Evolutionary conservation across 2,797 vertebrate genomes (phyloP), one percentile per base, ranked within the genome.

Genomic region (Leptoclinus maculatus): DNA sequence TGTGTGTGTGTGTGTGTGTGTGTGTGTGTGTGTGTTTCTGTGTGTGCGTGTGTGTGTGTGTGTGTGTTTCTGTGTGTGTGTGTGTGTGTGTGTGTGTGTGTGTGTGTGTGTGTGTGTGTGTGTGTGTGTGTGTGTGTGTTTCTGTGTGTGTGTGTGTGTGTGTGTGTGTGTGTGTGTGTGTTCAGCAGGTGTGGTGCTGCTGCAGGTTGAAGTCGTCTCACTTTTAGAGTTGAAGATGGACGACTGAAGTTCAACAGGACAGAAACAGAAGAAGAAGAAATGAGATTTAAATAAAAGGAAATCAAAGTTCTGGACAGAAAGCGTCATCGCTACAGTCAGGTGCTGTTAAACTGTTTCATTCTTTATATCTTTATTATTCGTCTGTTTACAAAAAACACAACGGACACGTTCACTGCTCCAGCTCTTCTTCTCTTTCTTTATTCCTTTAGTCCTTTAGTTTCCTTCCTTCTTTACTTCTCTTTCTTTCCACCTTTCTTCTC

Each of bases 151-250:
- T 39, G 58, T 23, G 34, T 16, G 58, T 60, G 58, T 60, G 34
- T 39, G 58, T 23, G 6, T 23, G 10, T 7, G 56, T 59, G 32
- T 57, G 32, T 69, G 78, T 90, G 90, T 90, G 86, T 89, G 71
- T 56, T 80, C 76, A 87, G 82, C 76, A 92, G 92, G 91, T 71
- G 93, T 90, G 91, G 84, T 47, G n/a, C 32, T 34, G 47, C 83
- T 54, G 64, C 49, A 67, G 70, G 57, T 38, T 11, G 17, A 67
- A 57, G 64, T 29, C 29, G 19, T 58, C 45, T 29, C 7, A 65
- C 54, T 39, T 8, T 2, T 1, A 14, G 58, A 65, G 54, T 1
- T 32, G 43, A 84, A 72, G 66, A 84, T 83, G 83, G 60, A 12
- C 2, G 70, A 62, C 63, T 79, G 36, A 77, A 11, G 49, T 27